Evolutionary conservation across 2,888 invertebrate species (phyloP).

Genomic region (Megaustenia siamemsis): DNA sequence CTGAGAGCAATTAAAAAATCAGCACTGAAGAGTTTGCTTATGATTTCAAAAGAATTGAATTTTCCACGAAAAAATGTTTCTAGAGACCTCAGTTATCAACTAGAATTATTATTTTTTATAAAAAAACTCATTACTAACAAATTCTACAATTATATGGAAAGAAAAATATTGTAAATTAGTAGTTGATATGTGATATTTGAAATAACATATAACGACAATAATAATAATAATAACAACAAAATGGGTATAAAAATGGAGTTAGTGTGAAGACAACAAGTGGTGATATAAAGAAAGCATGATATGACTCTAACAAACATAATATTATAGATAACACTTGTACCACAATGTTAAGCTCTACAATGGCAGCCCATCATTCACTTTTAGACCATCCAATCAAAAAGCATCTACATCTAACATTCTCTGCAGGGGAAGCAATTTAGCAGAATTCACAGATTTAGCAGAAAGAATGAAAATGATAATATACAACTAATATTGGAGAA

Average conservation of each 20-base stretch:
- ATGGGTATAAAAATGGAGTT: background rate
- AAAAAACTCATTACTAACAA: no score
- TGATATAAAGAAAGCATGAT: slow-evolving; percentile 42
- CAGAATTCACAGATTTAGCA: background rate
- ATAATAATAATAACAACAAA: background rate
- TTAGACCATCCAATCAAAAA: slow-evolving; percentile 28
- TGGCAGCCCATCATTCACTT: slow-evolving; percentile 48
- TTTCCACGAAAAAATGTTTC: no score
- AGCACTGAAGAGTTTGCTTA: no score
- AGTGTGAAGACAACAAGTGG: slow-evolving; percentile 11
- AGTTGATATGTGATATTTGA: no score
- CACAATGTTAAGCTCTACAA: slow-evolving; percentile 33
- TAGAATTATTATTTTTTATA: no score
- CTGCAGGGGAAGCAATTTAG: slow-evolving; percentile 12
- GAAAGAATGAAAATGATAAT: background rate
- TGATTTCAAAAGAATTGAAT: no score
- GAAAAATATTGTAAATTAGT: background rate
- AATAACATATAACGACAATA: no score
- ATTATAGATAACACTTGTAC: slow-evolving; percentile 28
- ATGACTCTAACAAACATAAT: slow-evolving; percentile 6
- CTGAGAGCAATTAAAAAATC: no score
- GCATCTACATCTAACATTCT: slow-evolving; percentile 48
- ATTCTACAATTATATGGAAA: background rate
- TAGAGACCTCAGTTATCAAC: no score
- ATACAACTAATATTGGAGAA: background rate